Evolutionary conservation across 92 coral and sea anemone genomes (phyloP), one percentile per base, ranked within the genome.

Genomic region (Palythoa caribaeorum): DNA sequence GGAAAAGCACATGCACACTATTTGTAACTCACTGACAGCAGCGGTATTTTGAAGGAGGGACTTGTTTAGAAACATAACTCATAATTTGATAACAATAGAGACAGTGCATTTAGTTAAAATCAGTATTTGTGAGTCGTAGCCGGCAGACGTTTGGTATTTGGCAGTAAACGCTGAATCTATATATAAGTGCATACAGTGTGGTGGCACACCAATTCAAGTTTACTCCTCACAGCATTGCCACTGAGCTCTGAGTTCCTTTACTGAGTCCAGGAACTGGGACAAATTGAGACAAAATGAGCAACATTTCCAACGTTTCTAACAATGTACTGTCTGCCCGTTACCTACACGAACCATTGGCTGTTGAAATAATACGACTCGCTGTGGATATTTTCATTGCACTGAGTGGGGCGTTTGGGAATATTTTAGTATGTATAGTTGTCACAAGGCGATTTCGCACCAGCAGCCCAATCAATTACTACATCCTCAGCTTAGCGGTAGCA

Each of bases 401-500:
- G 86, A 38, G 75, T 19, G 86, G 86, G 2, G 86, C n/a, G 11
- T 81, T 81, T 12, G 86, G 86, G 7, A 81, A 81, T 38, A 68
- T 68, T 6, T 68, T 81, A 21, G 86, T 81, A 2, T 81, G 86
- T 20, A 19, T 81, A 52, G 86, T 81, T 35, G 76, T 81, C n/a
- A 81, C 86, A 36, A 81, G 37, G 47, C 59, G 73, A 35, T 81
- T 81, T 13, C 76, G 62, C 76, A 81, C 44, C 6, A 81, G 44
- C 12, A 10, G 47, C 9, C 76, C 86, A 15, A 35, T 81, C 74
- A 66, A 81, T 44, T 44, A 13, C 8, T 81, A 81, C 44, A 66
- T 81, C 13, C 86, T 81, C 38, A 81, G 86, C 48, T 48, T 81
- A 62, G 86, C 86, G n/a, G 86, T 81, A 40, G 86, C 86, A 12